Evolutionary conservation across 2,113 vertebrate genomes (phyloP).

Genomic region (Phylloscopus trochiloides): DNA sequence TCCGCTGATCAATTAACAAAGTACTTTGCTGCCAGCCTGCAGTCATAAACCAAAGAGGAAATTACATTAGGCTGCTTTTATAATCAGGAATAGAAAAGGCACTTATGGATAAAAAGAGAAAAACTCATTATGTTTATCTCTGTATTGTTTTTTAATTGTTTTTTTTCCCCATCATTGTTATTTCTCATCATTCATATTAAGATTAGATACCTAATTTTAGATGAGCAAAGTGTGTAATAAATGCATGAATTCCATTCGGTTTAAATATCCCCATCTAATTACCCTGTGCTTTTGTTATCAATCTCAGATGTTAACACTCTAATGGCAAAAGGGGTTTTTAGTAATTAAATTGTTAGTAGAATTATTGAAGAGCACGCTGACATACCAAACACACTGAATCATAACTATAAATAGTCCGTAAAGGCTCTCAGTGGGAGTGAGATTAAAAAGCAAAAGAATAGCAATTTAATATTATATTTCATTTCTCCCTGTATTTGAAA

Average conservation of each 20-base stretch:
- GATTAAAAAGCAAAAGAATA: neutral
- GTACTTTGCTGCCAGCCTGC: slow-evolving; percentile 19
- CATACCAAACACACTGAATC: slow-evolving; percentile 22
- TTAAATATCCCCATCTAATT: slow-evolving; percentile 65
- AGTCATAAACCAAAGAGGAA: slow-evolving; percentile 23
- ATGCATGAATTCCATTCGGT: slow-evolving; percentile 59
- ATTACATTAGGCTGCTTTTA: slow-evolving; percentile 31
- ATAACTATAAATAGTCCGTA: slow-evolving; percentile 14
- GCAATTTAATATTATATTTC: neutral
- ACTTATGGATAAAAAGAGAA: neutral
- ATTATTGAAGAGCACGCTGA: slow-evolving; percentile 21
- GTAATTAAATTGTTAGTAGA: slow-evolving; percentile 45
- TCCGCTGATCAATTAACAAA: slow-evolving; percentile 16
- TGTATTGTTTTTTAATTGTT: slow-evolving; percentile 48
- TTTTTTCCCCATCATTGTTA: neutral
- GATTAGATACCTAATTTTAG: slow-evolving; percentile 71
- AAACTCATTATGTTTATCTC: slow-evolving; percentile 21
- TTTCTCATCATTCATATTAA: slow-evolving; percentile 60
- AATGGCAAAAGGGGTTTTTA: slow-evolving; percentile 41
- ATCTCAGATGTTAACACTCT: slow-evolving; percentile 40
- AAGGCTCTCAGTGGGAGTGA: slow-evolving; percentile 2
- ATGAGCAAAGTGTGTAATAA: slow-evolving; percentile 44
- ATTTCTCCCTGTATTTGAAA: neutral
- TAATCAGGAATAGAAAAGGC: slow-evolving; percentile 23
- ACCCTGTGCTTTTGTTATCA: slow-evolving; percentile 55